Percentiles rank a stretch among this genome's conserved stretches.
Evolutionary conservation across 2,888 invertebrate genomes (phyloP).

Genomic region (Cyclophora punctaria): DNA sequence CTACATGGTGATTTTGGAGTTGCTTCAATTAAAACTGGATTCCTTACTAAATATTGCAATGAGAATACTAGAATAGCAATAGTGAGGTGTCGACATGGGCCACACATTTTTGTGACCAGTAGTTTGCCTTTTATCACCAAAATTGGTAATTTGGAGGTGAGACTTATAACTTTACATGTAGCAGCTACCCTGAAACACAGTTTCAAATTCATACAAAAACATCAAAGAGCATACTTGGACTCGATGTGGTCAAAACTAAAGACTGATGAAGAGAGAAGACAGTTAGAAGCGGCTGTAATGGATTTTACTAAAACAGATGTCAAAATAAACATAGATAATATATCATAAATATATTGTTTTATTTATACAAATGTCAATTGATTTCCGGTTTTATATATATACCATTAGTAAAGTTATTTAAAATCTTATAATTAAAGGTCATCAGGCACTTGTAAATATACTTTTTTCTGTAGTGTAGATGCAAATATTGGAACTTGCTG

Average conservation of each 20-base stretch:
- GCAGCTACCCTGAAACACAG: conserved; percentile 88
- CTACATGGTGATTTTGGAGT: conserved; percentile 85
- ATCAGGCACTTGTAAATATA: conserved; percentile 40
- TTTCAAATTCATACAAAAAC: conserved; percentile 81
- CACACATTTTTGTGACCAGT: conserved; percentile 82
- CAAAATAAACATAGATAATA: conserved; percentile 56
- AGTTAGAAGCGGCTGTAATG: conserved; percentile 67
- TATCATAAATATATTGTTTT: conserved; percentile 28
- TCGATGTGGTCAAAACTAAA: conserved; percentile 76
- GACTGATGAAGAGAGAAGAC: conserved; percentile 77
- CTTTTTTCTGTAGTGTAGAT: conserved; percentile 49
- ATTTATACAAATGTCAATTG: not conserved
- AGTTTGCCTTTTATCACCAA: conserved; percentile 80
- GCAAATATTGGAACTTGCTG: conserved; percentile 54
- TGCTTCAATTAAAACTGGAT: conserved; percentile 81
- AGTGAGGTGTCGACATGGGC: conserved; percentile 82
- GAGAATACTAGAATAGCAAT: conserved; percentile 83
- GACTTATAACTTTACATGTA: conserved; percentile 79
- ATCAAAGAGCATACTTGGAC: conserved; percentile 80
- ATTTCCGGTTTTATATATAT: too few species aligned
- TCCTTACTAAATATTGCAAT: conserved; percentile 87
- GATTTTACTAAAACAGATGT: conserved; percentile 66
- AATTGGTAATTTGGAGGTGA: conserved; percentile 77
- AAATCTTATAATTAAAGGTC: too few species aligned
- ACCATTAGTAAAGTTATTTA: too few species aligned